These are phyloP conservation scores for Camelus dromedarius DNA, from an alignment of 2,113 vertebrate genomes.

Conservation along the genomic window DNA sequence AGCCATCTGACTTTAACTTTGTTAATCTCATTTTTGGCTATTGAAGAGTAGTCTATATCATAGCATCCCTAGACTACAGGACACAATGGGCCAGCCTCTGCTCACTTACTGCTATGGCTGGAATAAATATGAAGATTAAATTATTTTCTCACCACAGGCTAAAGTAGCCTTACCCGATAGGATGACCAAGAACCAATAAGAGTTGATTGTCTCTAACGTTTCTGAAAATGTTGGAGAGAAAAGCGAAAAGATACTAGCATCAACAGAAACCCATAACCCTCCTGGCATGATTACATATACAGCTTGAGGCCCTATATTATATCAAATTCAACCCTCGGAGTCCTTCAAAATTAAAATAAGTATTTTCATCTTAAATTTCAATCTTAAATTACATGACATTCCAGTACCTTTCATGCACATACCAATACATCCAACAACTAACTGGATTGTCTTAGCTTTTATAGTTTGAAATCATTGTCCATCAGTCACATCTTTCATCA, in stretches of 20 bases:
- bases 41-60: conserved; percentile 84
- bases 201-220: conserved; percentile 80
- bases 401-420: conserved; percentile 71
- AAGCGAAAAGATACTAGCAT: conserved; percentile 72
- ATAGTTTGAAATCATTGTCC: conserved; percentile 79
- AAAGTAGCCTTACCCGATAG: conserved; percentile 82
- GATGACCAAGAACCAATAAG: conserved; percentile 80
- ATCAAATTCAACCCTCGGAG: conserved; percentile 71
- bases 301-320: conserved; percentile 64
- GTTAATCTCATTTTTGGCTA: conserved; percentile 86
- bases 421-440: conserved; percentile 74
- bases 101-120: conserved; percentile 82
- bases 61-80: conserved; percentile 74
- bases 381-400: conserved; percentile 78
- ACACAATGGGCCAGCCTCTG: conserved; percentile 82
- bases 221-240: conserved; percentile 77
- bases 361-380: conserved; percentile 68
- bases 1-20: conserved; percentile 84
- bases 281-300: background rate
- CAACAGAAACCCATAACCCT: conserved; percentile 51
- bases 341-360: conserved; percentile 81
- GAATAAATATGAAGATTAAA: conserved; percentile 88
- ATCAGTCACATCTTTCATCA: conserved; percentile 79
- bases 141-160: conserved; percentile 86
- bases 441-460: conserved; percentile 77